These are phyloP conservation scores for Coremacera marginata DNA, from an alignment of 2,888 invertebrate species.

Conservation along the genomic window DNA sequence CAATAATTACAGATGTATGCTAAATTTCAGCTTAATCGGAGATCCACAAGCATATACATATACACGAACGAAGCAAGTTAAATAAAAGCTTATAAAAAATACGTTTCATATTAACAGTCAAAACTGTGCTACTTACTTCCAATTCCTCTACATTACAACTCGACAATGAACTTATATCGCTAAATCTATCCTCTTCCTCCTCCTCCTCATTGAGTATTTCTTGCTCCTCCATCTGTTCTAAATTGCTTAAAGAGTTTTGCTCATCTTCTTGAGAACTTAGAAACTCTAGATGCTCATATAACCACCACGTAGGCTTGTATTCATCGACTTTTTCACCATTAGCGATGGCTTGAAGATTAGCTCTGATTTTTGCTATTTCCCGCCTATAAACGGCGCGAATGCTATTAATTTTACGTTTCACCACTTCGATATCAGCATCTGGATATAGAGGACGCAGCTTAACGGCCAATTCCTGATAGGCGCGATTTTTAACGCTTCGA, in stretches of 20 bases:
- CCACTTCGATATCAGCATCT: slow-evolving; percentile 39
- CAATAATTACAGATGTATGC: too few relatives aligned
- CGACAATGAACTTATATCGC: too few relatives aligned
- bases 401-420: slow-evolving; percentile 45
- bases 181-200: not conserved
- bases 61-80: too few relatives aligned
- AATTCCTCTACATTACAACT: too few relatives aligned
- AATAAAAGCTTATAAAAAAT: too few relatives aligned
- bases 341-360: not conserved
- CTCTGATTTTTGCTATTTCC: slow-evolving; percentile 6
- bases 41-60: too few relatives aligned
- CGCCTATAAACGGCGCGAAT: slow-evolving; percentile 32
- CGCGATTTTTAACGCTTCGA: slow-evolving; percentile 38
- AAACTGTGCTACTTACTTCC: too few relatives aligned
- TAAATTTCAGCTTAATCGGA: too few relatives aligned
- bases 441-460: slow-evolving; percentile 43
- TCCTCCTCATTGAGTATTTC: too few relatives aligned
- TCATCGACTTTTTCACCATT: not conserved
- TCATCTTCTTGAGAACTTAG: slow-evolving; percentile 25
- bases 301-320: slow-evolving; percentile 38
- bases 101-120: too few relatives aligned
- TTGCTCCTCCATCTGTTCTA: not conserved
- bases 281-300: slow-evolving; percentile 33
- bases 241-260: too few relatives aligned
- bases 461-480: slow-evolving; percentile 42